Evolutionary conservation across 2,797 vertebrate genomes (phyloP).

Genomic region (Danio kyathit): DNA sequence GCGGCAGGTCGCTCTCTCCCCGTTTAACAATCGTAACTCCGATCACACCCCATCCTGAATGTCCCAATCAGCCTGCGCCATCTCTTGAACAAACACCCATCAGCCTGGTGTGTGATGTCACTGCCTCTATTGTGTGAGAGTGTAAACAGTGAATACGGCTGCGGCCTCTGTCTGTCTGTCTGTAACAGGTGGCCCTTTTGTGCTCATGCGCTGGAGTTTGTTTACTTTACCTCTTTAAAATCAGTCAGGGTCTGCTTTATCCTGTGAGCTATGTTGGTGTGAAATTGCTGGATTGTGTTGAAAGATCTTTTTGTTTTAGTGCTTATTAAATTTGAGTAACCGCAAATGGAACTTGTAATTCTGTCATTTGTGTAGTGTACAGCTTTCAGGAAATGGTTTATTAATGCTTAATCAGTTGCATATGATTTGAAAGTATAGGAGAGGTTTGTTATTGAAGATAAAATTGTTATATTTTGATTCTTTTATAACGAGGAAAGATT

Average conservation of each 20-base stretch:
- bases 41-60: constrained; percentile 23
- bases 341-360: not conserved
- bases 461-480: too few species aligned
- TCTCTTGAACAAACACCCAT: constrained; percentile 43
- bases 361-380: not conserved
- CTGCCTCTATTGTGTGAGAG: constrained; percentile 37
- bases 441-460: too few species aligned
- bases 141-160: constrained; percentile 53
- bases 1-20: not conserved
- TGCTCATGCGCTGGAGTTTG: constrained; percentile 21
- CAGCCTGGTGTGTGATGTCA: constrained; percentile 18
- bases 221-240: constrained; percentile 55
- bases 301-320: not conserved
- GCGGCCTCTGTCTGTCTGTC: constrained; percentile 21
- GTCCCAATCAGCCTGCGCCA: not conserved
- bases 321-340: not conserved
- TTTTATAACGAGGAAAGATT: too few species aligned
- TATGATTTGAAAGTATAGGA: not conserved
- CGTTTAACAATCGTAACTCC: not conserved
- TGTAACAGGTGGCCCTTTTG: constrained; percentile 56
- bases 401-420: not conserved
- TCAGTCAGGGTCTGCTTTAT: not conserved
- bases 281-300: not conserved
- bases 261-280: constrained; percentile 19
- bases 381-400: not conserved